These are phyloP conservation scores for Cheirogaleus medius DNA, from an alignment of 2,113 vertebrate species.

Conservation along the genomic window DNA sequence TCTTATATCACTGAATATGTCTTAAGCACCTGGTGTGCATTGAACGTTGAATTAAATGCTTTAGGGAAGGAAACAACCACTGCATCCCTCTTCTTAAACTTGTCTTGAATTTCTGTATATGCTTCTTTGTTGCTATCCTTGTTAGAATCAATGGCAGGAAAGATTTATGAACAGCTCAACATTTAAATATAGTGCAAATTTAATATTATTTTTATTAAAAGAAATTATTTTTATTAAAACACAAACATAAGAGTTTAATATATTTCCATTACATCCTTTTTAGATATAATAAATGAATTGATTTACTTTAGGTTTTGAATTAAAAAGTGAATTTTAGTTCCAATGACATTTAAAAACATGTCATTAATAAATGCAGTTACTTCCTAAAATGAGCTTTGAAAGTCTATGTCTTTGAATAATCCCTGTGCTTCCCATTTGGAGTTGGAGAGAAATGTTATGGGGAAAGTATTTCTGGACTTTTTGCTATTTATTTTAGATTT, in stretches of 20 bases:
- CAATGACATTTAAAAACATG: not conserved
- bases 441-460: not conserved
- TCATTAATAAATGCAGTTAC: not conserved
- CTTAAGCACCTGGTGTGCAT: not conserved
- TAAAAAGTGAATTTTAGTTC: not conserved
- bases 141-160: not conserved
- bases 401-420: not conserved
- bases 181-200: not conserved
- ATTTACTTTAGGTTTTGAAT: not conserved
- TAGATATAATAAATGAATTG: not conserved
- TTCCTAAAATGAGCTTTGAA: not conserved
- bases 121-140: not conserved
- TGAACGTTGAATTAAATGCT: not conserved
- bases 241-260: not conserved
- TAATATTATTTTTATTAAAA: not conserved
- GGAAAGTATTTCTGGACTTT: not conserved
- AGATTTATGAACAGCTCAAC: not conserved
- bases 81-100: not conserved
- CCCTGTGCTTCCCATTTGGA: not conserved
- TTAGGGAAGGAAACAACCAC: not conserved
- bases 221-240: conserved; percentile 16
- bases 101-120: not conserved
- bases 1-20: not conserved
- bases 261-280: not conserved
- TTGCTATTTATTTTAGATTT: not conserved